Evolutionary conservation across 2,113 vertebrate species (phyloP).

Genomic region (Conger conger): DNA sequence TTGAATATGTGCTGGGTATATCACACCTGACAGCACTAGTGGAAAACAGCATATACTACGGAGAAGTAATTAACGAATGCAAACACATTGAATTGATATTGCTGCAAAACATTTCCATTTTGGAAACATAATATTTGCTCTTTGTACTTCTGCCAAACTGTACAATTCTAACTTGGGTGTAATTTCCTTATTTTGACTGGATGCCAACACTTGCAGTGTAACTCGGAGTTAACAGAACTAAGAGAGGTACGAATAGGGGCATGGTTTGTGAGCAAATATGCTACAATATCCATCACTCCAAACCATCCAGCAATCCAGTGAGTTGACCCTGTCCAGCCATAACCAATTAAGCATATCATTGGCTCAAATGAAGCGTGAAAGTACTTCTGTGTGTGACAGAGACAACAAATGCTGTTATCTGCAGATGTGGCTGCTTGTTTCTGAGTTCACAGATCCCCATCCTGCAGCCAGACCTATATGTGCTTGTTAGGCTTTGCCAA

Average conservation of each 20-base stretch:
- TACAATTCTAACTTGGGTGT: background rate
- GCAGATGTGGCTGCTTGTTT: conserved; percentile 6
- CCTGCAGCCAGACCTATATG: background rate
- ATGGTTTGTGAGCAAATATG: background rate
- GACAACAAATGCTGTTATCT: conserved; percentile 11
- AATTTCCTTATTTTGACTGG: background rate
- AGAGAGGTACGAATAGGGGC: background rate
- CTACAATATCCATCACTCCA: conserved; percentile 5
- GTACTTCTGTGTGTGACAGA: conserved; percentile 18
- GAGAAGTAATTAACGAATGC: too few relatives aligned
- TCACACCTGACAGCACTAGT: too few relatives aligned
- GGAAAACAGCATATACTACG: too few relatives aligned
- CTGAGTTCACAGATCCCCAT: background rate
- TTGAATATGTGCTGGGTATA: too few relatives aligned
- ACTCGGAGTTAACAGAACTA: background rate
- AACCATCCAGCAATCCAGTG: background rate
- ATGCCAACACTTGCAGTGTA: background rate
- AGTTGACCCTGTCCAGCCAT: background rate
- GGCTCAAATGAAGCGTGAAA: conserved; percentile 7
- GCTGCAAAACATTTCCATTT: background rate
- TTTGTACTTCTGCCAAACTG: background rate
- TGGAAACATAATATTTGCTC: background rate
- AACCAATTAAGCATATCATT: conserved; percentile 6
- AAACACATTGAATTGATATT: background rate
- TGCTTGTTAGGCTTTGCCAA: background rate